Base-by-base conservation (phyloP, 2,113 vertebrate genomes). In the Chamaea fasciata region DNA sequence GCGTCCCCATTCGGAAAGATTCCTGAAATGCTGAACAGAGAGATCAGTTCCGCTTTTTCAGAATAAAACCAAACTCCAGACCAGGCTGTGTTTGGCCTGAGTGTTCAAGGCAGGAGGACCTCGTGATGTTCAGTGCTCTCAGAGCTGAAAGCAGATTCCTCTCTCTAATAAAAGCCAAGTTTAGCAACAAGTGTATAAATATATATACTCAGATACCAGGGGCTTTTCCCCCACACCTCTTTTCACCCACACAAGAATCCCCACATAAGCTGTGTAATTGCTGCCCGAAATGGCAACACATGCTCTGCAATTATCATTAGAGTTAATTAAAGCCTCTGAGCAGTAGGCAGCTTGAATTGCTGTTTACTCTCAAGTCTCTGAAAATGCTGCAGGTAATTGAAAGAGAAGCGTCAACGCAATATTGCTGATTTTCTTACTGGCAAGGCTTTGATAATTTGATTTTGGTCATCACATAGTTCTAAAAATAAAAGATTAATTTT, bases 291-390 rank as follows among this genome's bases (percentile, higher is more conserved):
- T 76, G 88, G 94, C 88, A 97, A 92, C 47, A 4, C 62, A 59
- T 24, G 42, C 85, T 89, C 92, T 95, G 88, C 91, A 97, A 97
- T 97, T 97, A 97, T 95, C 95, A 97, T 97, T 97, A 97, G 75
- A 90, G 88, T 76, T 95, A 95, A 96, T 97, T 96, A 96, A 95
- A 93, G 67, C 71, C 91, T 96, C 80, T 47, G 3, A 67, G 83
- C 71, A 81, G 81, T 4, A 95, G 78, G 86, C 86, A 95, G 83
- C 75, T 90, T 64, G 63, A 96, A 79, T 68, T 94, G 87, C 74
- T 95, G 68, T 96, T 96, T 95, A 86, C 53, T 64, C 50, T 60
- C 89, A 27, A 62, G 55, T 30, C 75, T 85, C 85, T 89, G 94
- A 92, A 62, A 56, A 44, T 56, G 42, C 78, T 78, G 88, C 88